A percentile compares a stretch with the other conserved stretches of the same genome.
These are phyloP conservation scores for Bimastos eiseni DNA, from an alignment of 2,888 invertebrate species.

Conservation along the genomic window DNA sequence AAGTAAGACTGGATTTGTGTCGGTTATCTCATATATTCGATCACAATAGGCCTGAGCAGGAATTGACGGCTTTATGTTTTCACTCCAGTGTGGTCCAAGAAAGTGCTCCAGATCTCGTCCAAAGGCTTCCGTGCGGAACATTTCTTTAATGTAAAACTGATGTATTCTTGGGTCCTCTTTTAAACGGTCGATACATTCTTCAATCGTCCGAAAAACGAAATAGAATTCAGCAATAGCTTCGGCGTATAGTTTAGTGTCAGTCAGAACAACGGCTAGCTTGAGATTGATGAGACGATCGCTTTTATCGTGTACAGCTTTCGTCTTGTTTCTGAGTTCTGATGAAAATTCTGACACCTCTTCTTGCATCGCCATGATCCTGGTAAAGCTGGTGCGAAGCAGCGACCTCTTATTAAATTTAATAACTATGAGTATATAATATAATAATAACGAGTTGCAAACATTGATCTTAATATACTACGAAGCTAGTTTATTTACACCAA, in stretches of 20 bases:
- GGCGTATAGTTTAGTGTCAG: conserved; percentile 40
- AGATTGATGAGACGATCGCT: conserved; percentile 44
- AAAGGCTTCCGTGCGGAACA: conserved; percentile 41
- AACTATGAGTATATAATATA: too few species aligned
- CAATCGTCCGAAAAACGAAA: conserved; percentile 45
- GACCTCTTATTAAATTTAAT: too few species aligned
- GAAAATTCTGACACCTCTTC: conserved; percentile 47
- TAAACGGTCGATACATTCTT: conserved; percentile 39
- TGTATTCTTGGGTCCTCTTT: conserved; percentile 38
- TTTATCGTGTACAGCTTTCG: conserved; percentile 42
- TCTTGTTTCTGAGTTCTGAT: conserved; percentile 39
- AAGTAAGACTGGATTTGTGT: conserved; percentile 29
- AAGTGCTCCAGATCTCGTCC: conserved; percentile 45
- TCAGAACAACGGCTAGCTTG: conserved; percentile 43
- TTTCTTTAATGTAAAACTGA: conserved; percentile 35
- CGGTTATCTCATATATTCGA: conserved; percentile 34
- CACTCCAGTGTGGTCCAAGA: conserved; percentile 44
- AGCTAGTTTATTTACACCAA: neutral
- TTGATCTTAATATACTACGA: too few species aligned
- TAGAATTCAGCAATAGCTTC: conserved; percentile 46
- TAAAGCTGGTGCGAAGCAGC: neutral
- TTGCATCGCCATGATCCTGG: conserved; percentile 48
- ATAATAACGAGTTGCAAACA: too few species aligned
- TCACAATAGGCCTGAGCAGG: conserved; percentile 43
- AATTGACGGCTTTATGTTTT: conserved; percentile 36